Evolutionary conservation across 2,113 vertebrate species (phyloP).

Genomic region (Helogale parvula): DNA sequence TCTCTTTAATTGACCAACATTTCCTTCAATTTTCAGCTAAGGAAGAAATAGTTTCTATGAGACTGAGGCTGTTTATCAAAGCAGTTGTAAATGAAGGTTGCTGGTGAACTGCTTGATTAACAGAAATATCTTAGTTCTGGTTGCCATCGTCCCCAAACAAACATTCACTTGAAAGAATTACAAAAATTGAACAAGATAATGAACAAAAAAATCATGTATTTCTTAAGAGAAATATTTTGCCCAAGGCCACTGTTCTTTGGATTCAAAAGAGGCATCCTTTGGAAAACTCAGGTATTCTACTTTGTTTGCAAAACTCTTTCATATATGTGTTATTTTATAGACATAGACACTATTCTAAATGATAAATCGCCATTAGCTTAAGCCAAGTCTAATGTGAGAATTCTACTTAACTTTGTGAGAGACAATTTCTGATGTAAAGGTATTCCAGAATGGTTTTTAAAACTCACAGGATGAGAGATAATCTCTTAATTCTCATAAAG

Average conservation of each 20-base stretch:
- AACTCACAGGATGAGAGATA: neutral
- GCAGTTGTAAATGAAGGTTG: neutral
- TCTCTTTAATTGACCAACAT: neutral
- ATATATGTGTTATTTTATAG: neutral
- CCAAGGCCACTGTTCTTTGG: neutral
- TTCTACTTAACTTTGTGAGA: neutral
- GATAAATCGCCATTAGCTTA: neutral
- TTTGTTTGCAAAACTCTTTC: neutral
- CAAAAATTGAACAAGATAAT: neutral
- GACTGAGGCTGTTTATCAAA: neutral
- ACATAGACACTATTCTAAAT: neutral
- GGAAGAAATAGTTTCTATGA: neutral
- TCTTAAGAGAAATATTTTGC: neutral
- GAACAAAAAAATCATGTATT: neutral
- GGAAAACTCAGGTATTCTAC: neutral
- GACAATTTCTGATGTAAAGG: neutral
- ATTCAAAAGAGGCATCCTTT: neutral
- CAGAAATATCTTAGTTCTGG: neutral
- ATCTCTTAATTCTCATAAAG: neutral
- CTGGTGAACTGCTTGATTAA: neutral
- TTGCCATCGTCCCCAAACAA: neutral
- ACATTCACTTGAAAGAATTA: neutral
- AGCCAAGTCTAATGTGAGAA: neutral
- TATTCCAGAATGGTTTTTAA: neutral
- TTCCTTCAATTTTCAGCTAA: neutral